phyloP scores from a whole-genome alignment of 2,113 vertebrate genomes.

The Xyrauchen texanus region DNA sequence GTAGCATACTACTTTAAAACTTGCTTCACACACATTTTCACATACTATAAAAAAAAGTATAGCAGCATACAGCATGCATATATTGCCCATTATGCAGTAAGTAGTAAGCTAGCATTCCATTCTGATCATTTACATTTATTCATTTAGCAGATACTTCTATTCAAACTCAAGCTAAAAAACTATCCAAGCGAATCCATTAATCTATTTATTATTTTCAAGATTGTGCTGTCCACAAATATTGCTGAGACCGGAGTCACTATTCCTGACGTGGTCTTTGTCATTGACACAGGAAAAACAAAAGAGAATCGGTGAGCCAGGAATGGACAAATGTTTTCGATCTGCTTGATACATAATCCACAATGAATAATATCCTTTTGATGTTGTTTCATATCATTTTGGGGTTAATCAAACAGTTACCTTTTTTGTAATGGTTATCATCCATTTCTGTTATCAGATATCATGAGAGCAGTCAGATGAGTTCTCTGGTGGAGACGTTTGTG shows the following conservation, averaged over 20 bases:
- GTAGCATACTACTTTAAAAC: too few species aligned
- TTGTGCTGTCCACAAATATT: slow-evolving; percentile 97
- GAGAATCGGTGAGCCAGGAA: slow-evolving; percentile 87
- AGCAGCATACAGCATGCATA: too few species aligned
- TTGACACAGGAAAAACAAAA: slow-evolving; percentile 94
- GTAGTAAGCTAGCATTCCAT: too few species aligned
- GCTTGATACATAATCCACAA: not conserved
- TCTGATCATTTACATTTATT: too few species aligned
- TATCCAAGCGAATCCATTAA: too few species aligned
- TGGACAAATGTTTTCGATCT: too few species aligned
- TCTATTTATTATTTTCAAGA: slow-evolving; percentile 72
- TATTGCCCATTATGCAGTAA: too few species aligned
- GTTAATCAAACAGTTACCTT: not conserved
- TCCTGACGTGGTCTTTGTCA: slow-evolving; percentile 96
- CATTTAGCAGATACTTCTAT: too few species aligned
- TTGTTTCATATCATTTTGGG: not conserved
- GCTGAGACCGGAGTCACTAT: slow-evolving; percentile 98
- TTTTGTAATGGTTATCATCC: not conserved
- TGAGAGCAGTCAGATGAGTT: slow-evolving; percentile 98
- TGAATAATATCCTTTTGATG: not conserved
- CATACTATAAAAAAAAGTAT: too few species aligned
- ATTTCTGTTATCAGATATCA: slow-evolving; percentile 81
- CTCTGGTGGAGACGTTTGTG: slow-evolving; percentile 93
- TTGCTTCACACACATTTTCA: too few species aligned
- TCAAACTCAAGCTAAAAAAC: too few species aligned